Conservation (phyloP, 2,113 vertebrate genomes). For the Macrotis lagotis region DNA sequence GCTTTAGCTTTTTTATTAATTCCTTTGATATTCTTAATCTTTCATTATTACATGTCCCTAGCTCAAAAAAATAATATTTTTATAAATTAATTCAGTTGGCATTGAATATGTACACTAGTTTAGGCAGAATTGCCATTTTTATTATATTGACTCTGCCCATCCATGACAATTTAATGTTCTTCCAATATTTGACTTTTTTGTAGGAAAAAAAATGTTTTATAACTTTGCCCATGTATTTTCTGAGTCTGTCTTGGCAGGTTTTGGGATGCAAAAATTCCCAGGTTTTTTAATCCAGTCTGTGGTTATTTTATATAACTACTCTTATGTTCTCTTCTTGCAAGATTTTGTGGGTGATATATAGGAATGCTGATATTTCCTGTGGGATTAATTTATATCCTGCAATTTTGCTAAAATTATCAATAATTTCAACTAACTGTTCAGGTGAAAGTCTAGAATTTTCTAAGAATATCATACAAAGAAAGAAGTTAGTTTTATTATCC, state of each 20-base stretch:
- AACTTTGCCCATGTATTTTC: not conserved
- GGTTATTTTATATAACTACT: not conserved
- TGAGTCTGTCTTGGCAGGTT: not conserved
- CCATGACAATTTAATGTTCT: not conserved
- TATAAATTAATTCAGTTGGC: no score
- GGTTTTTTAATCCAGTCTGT: not conserved
- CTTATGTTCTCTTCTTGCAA: not conserved
- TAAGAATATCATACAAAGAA: not conserved
- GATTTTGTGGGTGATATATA: not conserved
- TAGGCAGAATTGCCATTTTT: no score
- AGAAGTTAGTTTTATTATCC: not conserved
- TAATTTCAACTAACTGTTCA: not conserved
- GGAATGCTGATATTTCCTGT: conserved; percentile 5
- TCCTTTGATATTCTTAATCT: no score
- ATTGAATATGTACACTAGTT: no score
- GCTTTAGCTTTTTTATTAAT: no score
- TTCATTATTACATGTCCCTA: no score
- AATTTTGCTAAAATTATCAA: conserved; percentile 1
- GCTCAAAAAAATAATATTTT: no score
- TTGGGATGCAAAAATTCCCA: no score
- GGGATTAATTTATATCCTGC: not conserved
- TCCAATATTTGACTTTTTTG: not conserved
- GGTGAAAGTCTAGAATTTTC: not conserved
- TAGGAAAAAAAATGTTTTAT: not conserved
- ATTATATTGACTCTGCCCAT: no score